Percentiles rank a stretch among this genome's conserved stretches.
phyloP scores from a whole-genome alignment of 1,140 invertebrate species.

The Drosophila funebris region DNA sequence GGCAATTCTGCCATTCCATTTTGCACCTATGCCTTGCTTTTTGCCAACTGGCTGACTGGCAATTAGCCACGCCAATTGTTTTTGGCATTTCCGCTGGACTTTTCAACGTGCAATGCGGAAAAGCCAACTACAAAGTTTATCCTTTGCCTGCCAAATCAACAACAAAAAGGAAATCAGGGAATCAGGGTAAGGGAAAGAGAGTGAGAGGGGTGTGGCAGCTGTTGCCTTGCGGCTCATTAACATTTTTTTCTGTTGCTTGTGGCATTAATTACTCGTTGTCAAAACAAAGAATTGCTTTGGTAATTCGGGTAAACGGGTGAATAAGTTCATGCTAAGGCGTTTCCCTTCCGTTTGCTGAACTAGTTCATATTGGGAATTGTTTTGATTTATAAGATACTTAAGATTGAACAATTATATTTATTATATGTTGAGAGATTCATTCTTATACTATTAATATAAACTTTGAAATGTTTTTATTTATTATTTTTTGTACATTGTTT shows the following conservation, averaged over 20 bases:
- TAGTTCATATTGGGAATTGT: not conserved
- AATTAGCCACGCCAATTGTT: slow-evolving; percentile 63
- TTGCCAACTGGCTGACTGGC: slow-evolving; percentile 29
- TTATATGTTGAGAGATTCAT: too few species aligned
- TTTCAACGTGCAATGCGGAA: slow-evolving; percentile 40
- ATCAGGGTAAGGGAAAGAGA: too few species aligned
- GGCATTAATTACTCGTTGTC: slow-evolving; percentile 40
- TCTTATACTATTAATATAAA: too few species aligned
- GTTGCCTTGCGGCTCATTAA: slow-evolving; percentile 54
- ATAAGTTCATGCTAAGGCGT: not conserved
- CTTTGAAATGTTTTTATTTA: too few species aligned
- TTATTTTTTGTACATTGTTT: too few species aligned
- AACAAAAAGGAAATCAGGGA: too few species aligned
- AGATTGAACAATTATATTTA: too few species aligned
- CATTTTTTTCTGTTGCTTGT: slow-evolving; percentile 31
- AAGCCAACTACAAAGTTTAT: slow-evolving; percentile 53
- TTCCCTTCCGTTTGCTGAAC: not conserved
- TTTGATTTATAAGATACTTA: not conserved
- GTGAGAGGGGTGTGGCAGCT: too few species aligned
- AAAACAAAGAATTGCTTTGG: slow-evolving; percentile 25
- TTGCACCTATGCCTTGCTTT: slow-evolving; percentile 57
- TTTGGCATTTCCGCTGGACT: slow-evolving; percentile 71
- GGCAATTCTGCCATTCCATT: slow-evolving; percentile 46
- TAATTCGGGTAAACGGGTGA: not conserved
- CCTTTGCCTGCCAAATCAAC: slow-evolving; percentile 33